Base-by-base conservation (phyloP, 1,140 invertebrate genomes). In the Procambarus virginalis region DNA sequence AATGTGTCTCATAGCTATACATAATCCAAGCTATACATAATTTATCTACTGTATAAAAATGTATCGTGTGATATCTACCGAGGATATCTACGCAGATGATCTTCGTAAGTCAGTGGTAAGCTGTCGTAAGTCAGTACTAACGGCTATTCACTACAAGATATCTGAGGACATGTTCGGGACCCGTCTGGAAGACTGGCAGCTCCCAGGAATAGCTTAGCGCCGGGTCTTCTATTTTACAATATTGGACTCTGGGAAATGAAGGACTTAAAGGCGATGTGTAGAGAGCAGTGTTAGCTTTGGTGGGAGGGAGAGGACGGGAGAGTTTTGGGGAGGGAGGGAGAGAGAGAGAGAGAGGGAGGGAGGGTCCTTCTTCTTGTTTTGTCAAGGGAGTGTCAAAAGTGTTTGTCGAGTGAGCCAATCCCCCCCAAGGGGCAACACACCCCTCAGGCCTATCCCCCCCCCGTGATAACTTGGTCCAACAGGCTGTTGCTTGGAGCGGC, bases 221-320 rank as follows among this genome's bases (percentile, higher is more conserved):
- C 46, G 55, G 22, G 70, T 14, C 60, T 68, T 87, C 85, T 87
- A 87, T 87, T 87, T 87, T 87, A 89, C 86, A 89, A 89, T 89
- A 89, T 89, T 89, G 86, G 86, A 77, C 86, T 82, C 86, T 34
- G 34, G 79, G 80, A 89, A 89, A 89, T 89, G 86, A 89, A 89
- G 78, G 81, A 46, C 55, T 89, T 89, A 89, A 89, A 89, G 86
- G 22, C 80, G 86, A 89, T 80, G 86, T 89, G 51, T 89, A 55
- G 64, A 68, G 64, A 68, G 2, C 55, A 0, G 64, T 17, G 64
- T 17, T 10, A 14, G 64, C 4, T 10, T 17, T 10, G 4, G 64
- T 17, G 64, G 4, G 64, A 14, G 64, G 4, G 64, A 14, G 64
- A 14, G 64, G 0, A 17, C 0, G 64, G 4, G 64, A 14, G 64